Percentiles rank a stretch among this genome's conserved stretches.
Evolutionary conservation across 2,888 invertebrate species (phyloP).

Genomic region (Eledona agricola): DNA sequence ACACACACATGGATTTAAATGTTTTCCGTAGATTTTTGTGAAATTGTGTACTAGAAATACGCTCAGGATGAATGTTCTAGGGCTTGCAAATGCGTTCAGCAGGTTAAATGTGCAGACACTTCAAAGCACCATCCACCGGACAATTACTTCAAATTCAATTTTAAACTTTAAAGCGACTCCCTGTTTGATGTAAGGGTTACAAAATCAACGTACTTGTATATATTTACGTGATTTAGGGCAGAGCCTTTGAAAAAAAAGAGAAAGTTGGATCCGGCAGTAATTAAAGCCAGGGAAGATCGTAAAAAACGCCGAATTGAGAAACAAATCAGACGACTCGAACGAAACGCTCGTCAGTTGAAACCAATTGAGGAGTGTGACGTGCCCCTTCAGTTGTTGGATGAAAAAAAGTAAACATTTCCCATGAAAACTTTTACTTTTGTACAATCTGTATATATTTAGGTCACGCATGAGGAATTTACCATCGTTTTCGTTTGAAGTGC

Average conservation of each 20-base stretch:
- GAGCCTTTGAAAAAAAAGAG: constrained; percentile 93
- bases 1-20: no score
- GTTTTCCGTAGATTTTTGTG: no score
- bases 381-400: constrained; percentile 71
- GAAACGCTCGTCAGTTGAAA: constrained; percentile 83
- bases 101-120: constrained; percentile 1
- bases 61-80: no score
- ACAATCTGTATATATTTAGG: constrained; percentile 54
- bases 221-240: constrained; percentile 65
- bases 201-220: neutral
- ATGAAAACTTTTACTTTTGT: constrained; percentile 12
- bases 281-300: constrained; percentile 84
- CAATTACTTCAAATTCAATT: constrained; percentile 1
- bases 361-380: constrained; percentile 89
- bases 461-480: constrained; percentile 64
- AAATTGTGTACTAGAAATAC: no score
- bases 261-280: constrained; percentile 80
- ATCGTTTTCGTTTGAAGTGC: constrained; percentile 66
- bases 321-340: constrained; percentile 83
- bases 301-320: constrained; percentile 86
- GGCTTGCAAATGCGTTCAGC: constrained; percentile 3
- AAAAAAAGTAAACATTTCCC: constrained; percentile 69
- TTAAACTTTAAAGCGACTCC: constrained; percentile 6
- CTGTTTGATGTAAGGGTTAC: constrained; percentile 6
- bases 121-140: constrained; percentile 8